A percentile compares a stretch with the other conserved stretches of the same genome.
phyloP scores from a whole-genome alignment of 2,797 vertebrate species.

The Phataginus tetradactyla region DNA sequence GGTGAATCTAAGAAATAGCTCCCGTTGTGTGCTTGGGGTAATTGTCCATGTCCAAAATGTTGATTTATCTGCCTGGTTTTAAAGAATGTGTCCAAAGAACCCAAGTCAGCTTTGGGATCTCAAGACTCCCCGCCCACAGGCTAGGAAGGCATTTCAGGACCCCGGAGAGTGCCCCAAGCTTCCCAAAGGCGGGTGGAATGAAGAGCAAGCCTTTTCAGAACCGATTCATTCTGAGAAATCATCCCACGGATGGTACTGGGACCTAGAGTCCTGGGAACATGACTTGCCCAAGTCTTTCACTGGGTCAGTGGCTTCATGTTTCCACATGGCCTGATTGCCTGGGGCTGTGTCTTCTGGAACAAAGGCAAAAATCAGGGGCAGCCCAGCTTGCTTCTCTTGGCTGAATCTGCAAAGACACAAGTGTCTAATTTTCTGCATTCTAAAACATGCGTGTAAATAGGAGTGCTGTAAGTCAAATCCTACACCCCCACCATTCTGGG shows the following conservation, averaged over 20 bases:
- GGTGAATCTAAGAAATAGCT: not conserved
- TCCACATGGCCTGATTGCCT: not conserved
- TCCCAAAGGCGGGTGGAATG: rapidly evolving
- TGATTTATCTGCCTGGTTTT: not conserved
- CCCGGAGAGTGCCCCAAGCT: not conserved
- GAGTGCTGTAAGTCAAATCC: not conserved
- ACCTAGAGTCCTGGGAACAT: not conserved
- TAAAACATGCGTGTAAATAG: not conserved
- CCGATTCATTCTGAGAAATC: not conserved
- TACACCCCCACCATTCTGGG: not conserved
- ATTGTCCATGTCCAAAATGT: not conserved
- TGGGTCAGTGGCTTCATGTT: not conserved
- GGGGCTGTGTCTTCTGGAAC: not conserved
- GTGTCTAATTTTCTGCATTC: not conserved
- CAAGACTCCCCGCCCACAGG: not conserved
- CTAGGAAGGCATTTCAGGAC: slow-evolving; percentile 34
- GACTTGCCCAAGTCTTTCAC: not conserved
- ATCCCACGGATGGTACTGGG: not conserved
- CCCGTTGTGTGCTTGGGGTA: not conserved
- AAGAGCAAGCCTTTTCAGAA: not conserved
- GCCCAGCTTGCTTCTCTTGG: not conserved
- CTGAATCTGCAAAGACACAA: not conserved
- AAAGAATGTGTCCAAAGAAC: not conserved
- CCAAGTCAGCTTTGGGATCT: not conserved
- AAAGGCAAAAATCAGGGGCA: not conserved